Conservation (phyloP, 2,113 vertebrate genomes). For the Oreochromis niloticus region DNA sequence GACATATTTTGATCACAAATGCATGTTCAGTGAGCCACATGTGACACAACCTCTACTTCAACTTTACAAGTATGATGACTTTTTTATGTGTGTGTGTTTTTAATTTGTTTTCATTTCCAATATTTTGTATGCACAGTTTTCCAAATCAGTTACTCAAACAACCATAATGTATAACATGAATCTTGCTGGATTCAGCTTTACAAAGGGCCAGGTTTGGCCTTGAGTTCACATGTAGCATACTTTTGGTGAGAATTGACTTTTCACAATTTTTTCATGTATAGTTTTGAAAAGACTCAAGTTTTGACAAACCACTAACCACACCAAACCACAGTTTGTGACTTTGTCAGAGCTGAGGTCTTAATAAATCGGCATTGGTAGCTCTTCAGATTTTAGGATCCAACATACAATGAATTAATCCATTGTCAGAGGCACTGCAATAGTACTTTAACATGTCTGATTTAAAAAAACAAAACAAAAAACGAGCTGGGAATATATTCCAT, state of each 20-base stretch:
- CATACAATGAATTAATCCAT: neutral
- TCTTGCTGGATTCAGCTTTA: neutral
- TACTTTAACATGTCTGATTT: neutral
- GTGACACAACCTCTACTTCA: neutral
- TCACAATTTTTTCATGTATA: neutral
- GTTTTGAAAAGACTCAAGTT: neutral
- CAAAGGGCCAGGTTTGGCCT: neutral
- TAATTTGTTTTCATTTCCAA: neutral
- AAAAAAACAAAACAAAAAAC: rapidly evolving
- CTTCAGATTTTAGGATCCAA: neutral
- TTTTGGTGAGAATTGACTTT: neutral
- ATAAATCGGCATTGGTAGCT: neutral
- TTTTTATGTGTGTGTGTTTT: neutral
- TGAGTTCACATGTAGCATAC: neutral
- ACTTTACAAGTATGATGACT: neutral
- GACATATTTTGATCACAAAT: neutral
- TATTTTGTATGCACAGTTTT: neutral
- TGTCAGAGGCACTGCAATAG: neutral
- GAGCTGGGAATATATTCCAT: neutral
- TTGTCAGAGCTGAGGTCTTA: neutral
- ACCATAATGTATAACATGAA: neutral
- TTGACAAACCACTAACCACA: neutral
- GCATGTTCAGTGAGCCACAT: neutral
- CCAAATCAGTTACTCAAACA: neutral
- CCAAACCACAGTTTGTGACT: neutral